Evolutionary conservation across 1,140 invertebrate species (phyloP), one percentile per base, ranked within the genome.

Genomic region (Megalopta genalis): DNA sequence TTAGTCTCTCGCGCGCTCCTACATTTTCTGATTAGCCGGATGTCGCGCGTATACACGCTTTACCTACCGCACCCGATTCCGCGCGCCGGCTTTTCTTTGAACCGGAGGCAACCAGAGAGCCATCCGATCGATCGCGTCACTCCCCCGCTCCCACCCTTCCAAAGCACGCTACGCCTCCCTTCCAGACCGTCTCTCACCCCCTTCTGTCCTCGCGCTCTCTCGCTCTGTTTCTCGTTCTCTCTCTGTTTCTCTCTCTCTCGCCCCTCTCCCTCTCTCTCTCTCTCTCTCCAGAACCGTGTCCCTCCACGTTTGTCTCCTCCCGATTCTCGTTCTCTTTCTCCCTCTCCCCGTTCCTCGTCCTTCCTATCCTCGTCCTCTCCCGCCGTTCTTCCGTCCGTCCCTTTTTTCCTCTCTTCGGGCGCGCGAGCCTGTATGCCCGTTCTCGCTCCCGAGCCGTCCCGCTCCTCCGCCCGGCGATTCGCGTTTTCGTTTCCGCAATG

Each of bases 1-100:
- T 93, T 92, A 93, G 91, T 92, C 91, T 91, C 90, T 91, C 90
- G 88, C 87, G 88, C 88, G 85, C 87, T 91, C 86, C 90, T 91
- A 93, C 91, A 93, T 92, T 93, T 93, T 93, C 92, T 93, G 92
- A 93, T 93, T 93, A 93, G 91, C 90, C 86, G 88, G 90, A 91
- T 93, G 92, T 93, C 91, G 89, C 90, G 87, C 89, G 85, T 88
- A 90, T 88, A 89, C 86, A 76, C 89, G 86, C 85, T 88, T 87
- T 86, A 87, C 85, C 85, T 84, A 86, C 78, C 86, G 84, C 86
- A 64, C 86, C 85, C 86, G 86, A 85, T 85, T 86, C 86, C 81
- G 81, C 89, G 81, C 80, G 82, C 83, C 86, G 86, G 82, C 83
- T 86, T 87, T 85, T 88, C 86, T 86, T 84, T 88, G 84, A 87